phyloP scores from a whole-genome alignment of 1,140 invertebrate species.

The Micrasema minimum region DNA sequence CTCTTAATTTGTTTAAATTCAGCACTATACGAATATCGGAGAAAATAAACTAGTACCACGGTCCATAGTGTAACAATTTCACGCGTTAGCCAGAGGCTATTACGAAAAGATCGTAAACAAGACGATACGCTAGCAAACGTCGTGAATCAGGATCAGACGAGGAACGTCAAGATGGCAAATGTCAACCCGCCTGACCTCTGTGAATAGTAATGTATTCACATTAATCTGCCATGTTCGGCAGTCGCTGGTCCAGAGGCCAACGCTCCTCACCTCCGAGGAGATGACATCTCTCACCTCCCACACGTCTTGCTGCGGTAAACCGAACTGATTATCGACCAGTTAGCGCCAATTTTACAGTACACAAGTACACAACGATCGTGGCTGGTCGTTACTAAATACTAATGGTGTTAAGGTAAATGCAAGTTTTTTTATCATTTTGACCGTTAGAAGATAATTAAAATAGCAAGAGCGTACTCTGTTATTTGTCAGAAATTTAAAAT shows the following conservation, averaged over 20 bases:
- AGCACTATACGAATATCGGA: no score
- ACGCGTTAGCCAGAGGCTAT: no score
- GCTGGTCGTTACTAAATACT: no score
- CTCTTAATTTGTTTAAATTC: background rate
- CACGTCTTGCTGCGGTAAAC: background rate
- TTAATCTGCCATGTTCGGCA: slow-evolving; percentile 9
- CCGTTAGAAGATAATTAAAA: no score
- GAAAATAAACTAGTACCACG: no score
- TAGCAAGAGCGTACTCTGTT: no score
- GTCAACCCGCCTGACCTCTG: slow-evolving; percentile 28
- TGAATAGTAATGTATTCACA: slow-evolving; percentile 12
- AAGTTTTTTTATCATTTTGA: no score
- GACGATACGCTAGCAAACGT: background rate
- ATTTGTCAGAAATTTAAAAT: no score
- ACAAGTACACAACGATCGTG: no score
- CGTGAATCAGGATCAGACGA: background rate
- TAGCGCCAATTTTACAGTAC: background rate
- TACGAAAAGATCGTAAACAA: no score
- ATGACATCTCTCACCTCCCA: background rate
- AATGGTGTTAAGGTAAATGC: no score
- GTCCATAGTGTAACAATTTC: no score
- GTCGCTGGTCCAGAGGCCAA: slow-evolving; percentile 1
- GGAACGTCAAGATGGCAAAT: slow-evolving; percentile 7
- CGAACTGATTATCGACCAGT: slow-evolving; percentile 17
- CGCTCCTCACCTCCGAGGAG: background rate